phyloP scores from a whole-genome alignment of 23 tunicate genomes.

The Oikopleura dioica region DNA sequence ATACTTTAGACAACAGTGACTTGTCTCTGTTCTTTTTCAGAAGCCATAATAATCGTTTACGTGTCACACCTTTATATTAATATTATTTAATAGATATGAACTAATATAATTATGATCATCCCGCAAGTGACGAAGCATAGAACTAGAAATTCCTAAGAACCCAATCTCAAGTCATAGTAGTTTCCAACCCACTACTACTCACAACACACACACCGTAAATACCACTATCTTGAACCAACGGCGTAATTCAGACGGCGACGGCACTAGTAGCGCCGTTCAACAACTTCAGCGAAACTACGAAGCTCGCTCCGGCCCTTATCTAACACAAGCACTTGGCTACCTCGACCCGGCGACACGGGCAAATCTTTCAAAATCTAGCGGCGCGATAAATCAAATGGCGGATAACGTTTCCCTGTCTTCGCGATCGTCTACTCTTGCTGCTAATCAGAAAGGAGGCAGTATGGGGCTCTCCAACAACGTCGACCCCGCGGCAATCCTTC shows the following conservation, averaged over 20 bases:
- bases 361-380: not conserved
- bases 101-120: no score
- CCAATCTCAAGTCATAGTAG: no score
- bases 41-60: no score
- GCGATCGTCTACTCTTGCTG: not conserved
- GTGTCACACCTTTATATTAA: no score
- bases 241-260: not conserved
- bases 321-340: not conserved
- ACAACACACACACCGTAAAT: not conserved
- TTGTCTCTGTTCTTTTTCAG: no score
- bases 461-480: not conserved
- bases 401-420: not conserved
- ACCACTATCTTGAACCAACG: not conserved
- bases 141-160: no score
- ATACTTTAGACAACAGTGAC: no score
- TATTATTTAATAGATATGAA: no score
- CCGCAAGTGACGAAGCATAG: no score
- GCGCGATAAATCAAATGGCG: no score
- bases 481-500: not conserved
- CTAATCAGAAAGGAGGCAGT: not conserved
- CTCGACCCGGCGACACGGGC: not conserved
- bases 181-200: not conserved
- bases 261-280: not conserved
- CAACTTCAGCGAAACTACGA: not conserved
- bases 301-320: constrained; percentile 4